A percentile compares a stretch with the other conserved stretches of the same genome.
phyloP scores from a whole-genome alignment of 2,113 vertebrate species.

The Antennarius striatus region DNA sequence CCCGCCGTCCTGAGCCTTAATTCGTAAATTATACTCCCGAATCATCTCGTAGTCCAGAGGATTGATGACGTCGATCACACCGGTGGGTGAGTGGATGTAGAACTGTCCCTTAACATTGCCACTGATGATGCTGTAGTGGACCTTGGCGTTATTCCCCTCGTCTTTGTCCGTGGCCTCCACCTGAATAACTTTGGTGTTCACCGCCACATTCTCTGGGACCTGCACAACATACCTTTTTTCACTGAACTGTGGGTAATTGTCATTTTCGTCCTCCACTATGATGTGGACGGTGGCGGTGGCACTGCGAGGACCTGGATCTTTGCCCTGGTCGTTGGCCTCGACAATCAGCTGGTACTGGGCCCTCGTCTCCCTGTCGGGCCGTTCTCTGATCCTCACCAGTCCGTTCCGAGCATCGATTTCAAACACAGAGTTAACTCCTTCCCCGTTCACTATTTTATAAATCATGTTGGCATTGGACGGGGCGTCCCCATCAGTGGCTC shows the following conservation, averaged over 20 bases:
- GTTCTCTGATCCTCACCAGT: conserved; percentile 87
- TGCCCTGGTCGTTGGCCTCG: conserved; percentile 94
- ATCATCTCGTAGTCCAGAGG: conserved; percentile 93
- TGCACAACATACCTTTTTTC: conserved; percentile 90
- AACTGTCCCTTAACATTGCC: conserved; percentile 96
- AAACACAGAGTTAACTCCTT: conserved; percentile 81
- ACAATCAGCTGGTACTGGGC: conserved; percentile 88
- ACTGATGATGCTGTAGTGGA: conserved; percentile 95
- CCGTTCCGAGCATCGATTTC: conserved; percentile 90
- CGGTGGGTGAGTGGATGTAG: conserved; percentile 91
- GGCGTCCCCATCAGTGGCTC: conserved; percentile 91
- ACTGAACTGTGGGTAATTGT: conserved; percentile 96
- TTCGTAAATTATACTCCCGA: conserved; percentile 89
- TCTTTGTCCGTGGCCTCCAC: conserved; percentile 92
- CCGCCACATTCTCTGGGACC: conserved; percentile 87
- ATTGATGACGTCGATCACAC: conserved; percentile 91
- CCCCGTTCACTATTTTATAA: conserved; percentile 86
- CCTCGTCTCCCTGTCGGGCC: conserved; percentile 86
- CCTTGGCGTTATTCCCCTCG: conserved; percentile 89
- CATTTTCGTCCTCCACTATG: conserved; percentile 92
- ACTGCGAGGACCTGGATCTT: conserved; percentile 88
- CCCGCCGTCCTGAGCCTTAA: conserved; percentile 96
- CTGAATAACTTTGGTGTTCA: conserved; percentile 89
- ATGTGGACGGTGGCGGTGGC: conserved; percentile 91
- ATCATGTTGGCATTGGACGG: conserved; percentile 95